phyloP scores from a whole-genome alignment of 2,113 vertebrate species.

The Sus scrofa region T2T-Sscrofa CM000813.6:42728501-42729000 shows the following conservation, averaged over 20 bases:
- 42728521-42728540: background rate
- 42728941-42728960: background rate
- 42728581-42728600: background rate
- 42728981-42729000: background rate
- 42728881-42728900: background rate
- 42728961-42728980: background rate
- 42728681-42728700: background rate
- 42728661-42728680: background rate
- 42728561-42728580: background rate
- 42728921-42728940: background rate
- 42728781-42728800: background rate
- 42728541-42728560: background rate
- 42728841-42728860: background rate
- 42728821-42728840: background rate
- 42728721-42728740: background rate
- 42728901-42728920: background rate
- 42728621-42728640: background rate
- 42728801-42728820: background rate
- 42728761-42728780: background rate
- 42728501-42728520: background rate
- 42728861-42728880: background rate
- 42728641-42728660: background rate
- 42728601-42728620: background rate
- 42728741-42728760: background rate
- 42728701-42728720: background rate